These are phyloP conservation scores for Caranx ignobilis DNA, from an alignment of 2,113 vertebrate species.

Conservation along the genomic window DNA sequence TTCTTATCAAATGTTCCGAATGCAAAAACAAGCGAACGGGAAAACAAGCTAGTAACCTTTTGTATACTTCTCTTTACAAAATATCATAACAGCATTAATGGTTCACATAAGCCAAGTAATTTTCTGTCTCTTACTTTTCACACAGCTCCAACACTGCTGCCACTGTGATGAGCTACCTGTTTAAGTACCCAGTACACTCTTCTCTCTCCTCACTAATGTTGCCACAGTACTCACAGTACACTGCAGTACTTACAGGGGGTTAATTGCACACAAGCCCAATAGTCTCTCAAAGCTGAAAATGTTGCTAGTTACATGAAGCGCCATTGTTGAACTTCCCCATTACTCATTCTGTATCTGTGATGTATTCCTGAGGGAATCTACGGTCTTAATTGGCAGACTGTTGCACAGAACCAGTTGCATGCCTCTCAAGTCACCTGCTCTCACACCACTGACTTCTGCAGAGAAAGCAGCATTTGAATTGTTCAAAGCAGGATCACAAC, in stretches of 20 bases:
- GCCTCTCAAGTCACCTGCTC: conserved; percentile 40
- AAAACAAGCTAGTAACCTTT: not conserved
- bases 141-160: conserved; percentile 13
- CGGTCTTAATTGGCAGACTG: conserved; percentile 49
- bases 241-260: conserved; percentile 38
- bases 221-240: conserved; percentile 34
- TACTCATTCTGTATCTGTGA: conserved; percentile 35
- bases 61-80: conserved; percentile 6
- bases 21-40: conserved; percentile 21
- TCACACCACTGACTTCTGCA: conserved; percentile 25
- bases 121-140: conserved; percentile 24
- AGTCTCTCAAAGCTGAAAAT: conserved; percentile 36
- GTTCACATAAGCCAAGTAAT: conserved; percentile 24
- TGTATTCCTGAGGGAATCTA: conserved; percentile 26
- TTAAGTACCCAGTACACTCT: conserved; percentile 26
- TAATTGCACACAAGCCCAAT: conserved; percentile 55
- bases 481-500: conserved; percentile 20
- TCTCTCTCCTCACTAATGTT: conserved; percentile 31
- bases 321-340: conserved; percentile 40
- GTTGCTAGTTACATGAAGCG: conserved; percentile 40
- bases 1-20: conserved; percentile 11
- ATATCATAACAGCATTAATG: conserved; percentile 26
- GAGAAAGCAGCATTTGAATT: conserved; percentile 29
- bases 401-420: conserved; percentile 43
- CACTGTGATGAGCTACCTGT: conserved; percentile 19